These are phyloP conservation scores for Chiroxiphia lanceolata DNA, from an alignment of 2,797 vertebrate genomes.

Conservation along the genomic window DNA sequence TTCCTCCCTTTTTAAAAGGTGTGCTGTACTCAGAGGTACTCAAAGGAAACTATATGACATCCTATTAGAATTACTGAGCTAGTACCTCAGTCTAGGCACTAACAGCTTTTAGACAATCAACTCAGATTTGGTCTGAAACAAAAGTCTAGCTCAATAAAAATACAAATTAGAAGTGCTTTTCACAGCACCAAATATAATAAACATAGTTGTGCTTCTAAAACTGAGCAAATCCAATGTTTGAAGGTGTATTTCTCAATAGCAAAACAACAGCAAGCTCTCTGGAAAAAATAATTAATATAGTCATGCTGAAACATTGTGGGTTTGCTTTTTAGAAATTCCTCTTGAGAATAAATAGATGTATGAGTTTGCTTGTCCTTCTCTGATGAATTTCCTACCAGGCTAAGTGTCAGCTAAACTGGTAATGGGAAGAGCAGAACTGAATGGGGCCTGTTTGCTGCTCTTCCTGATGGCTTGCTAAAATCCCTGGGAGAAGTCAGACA, in stretches of 20 bases:
- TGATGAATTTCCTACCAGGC: not conserved
- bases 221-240: not conserved
- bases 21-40: not conserved
- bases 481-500: not conserved
- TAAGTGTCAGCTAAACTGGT: not conserved
- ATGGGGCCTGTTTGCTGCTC: not conserved
- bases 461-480: not conserved
- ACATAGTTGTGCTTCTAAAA: not conserved
- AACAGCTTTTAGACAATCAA: not conserved
- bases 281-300: not conserved
- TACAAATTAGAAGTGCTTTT: not conserved
- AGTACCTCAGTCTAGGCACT: not conserved
- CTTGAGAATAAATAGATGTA: not conserved
- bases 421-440: not conserved
- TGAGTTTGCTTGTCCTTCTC: not conserved
- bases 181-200: not conserved
- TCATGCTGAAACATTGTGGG: not conserved
- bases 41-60: not conserved
- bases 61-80: not conserved
- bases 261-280: not conserved
- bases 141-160: not conserved
- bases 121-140: not conserved
- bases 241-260: not conserved
- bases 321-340: not conserved
- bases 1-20: not conserved